Conservation (phyloP, 2,113 vertebrate species). For the Nannospalax galili region DNA sequence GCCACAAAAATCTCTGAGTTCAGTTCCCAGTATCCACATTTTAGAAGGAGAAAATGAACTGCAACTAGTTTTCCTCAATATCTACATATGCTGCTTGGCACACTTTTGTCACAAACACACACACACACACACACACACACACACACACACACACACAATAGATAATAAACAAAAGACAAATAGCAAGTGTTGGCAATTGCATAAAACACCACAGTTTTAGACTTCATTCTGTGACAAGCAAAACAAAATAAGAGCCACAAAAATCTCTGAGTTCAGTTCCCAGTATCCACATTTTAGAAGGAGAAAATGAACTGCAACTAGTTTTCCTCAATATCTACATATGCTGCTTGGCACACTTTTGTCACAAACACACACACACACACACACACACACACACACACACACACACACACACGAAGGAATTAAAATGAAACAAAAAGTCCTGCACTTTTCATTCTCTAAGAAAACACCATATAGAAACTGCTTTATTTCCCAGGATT, state of each 20-base stretch:
- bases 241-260: too few relatives aligned
- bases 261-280: not conserved
- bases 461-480: not conserved
- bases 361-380: not conserved
- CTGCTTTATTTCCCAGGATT: not conserved
- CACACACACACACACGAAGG: not conserved
- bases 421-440: not conserved
- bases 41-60: not conserved
- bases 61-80: too few relatives aligned
- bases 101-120: not conserved
- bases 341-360: not conserved
- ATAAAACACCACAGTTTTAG: too few relatives aligned
- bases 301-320: too few relatives aligned
- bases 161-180: not conserved
- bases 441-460: not conserved
- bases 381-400: not conserved
- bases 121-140: not conserved
- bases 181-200: too few relatives aligned
- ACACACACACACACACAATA: not conserved
- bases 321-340: too few relatives aligned
- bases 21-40: not conserved
- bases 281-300: not conserved
- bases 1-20: not conserved
- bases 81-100: too few relatives aligned
- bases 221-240: too few relatives aligned